phyloP scores from a whole-genome alignment of 2,888 invertebrate genomes.

The Dasysyrphus tricinctus region DNA sequence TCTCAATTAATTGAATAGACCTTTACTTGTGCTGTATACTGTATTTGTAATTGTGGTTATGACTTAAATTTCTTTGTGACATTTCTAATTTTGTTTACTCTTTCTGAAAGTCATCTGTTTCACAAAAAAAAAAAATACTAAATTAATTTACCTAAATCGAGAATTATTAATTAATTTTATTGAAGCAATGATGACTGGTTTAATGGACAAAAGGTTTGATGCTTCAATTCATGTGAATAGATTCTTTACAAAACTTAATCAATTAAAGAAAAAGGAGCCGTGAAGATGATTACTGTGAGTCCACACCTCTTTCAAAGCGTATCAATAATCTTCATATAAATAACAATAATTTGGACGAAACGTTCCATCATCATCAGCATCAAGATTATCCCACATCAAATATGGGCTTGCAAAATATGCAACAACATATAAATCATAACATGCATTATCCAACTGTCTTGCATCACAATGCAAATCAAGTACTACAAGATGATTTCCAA shows the following conservation, averaged over 20 bases:
- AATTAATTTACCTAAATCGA: conserved; percentile 18
- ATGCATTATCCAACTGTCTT: conserved; percentile 57
- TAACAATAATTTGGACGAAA: conserved; percentile 82
- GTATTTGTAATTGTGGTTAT: neutral
- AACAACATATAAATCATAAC: conserved; percentile 72
- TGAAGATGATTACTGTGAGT: conserved; percentile 90
- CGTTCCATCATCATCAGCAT: conserved; percentile 40
- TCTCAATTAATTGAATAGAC: too few species aligned
- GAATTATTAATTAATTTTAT: conserved; percentile 5
- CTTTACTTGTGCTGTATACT: conserved; percentile 2
- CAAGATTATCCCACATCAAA: conserved; percentile 58
- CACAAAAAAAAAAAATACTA: conserved; percentile 2
- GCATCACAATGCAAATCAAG: conserved; percentile 56
- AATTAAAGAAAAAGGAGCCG: conserved; percentile 89
- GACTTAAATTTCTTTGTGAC: conserved; percentile 20
- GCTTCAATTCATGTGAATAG: neutral
- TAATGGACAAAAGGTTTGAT: conserved; percentile 79
- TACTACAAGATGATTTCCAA: conserved; percentile 67
- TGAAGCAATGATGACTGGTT: conserved; percentile 78
- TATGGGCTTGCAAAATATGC: conserved; percentile 75
- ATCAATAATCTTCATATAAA: conserved; percentile 94
- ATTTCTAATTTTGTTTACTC: conserved; percentile 24
- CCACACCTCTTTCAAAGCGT: conserved; percentile 94
- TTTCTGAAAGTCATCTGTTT: conserved; percentile 47
- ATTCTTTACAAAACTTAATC: conserved; percentile 44